Evolutionary conservation across 2,888 invertebrate species (phyloP).

Genomic region (Drosophila ochracea): DNA sequence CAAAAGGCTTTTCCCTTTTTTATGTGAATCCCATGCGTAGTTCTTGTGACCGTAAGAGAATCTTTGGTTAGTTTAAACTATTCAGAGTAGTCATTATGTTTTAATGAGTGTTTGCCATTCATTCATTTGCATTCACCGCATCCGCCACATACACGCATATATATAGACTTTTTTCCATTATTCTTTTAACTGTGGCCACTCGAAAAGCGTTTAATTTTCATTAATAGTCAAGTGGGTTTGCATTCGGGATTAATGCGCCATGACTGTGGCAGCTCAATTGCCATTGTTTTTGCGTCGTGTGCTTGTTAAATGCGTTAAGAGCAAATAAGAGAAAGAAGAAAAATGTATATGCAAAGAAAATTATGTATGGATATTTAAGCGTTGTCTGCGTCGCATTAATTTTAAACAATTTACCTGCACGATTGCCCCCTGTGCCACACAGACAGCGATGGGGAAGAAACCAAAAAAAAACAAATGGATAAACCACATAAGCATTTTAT

Average conservation of each 20-base stretch:
- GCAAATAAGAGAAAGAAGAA: slow-evolving; percentile 56
- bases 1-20: not conserved
- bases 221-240: slow-evolving; percentile 75
- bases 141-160: slow-evolving; percentile 4
- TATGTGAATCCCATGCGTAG: not conserved
- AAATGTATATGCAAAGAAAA: slow-evolving; percentile 3
- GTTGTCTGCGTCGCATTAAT: slow-evolving; percentile 69
- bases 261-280: slow-evolving; percentile 35
- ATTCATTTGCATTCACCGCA: slow-evolving; percentile 13
- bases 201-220: slow-evolving; percentile 82
- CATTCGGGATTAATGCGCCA: slow-evolving; percentile 73
- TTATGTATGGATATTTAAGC: slow-evolving; percentile 73
- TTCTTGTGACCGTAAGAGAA: not conserved
- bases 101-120: slow-evolving; percentile 37
- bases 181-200: slow-evolving; percentile 56
- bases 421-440: slow-evolving; percentile 23
- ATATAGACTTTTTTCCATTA: slow-evolving; percentile 25
- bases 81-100: slow-evolving; percentile 16
- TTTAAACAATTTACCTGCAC: slow-evolving; percentile 76
- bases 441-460: not conserved
- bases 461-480: not conserved
- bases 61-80: not conserved
- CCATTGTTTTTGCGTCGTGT: slow-evolving; percentile 51
- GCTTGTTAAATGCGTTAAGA: slow-evolving; percentile 57
- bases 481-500: slow-evolving; percentile 61